These are phyloP conservation scores for Apodemia mormo DNA, from an alignment of 2,888 invertebrate genomes.

Conservation along the genomic window DNA sequence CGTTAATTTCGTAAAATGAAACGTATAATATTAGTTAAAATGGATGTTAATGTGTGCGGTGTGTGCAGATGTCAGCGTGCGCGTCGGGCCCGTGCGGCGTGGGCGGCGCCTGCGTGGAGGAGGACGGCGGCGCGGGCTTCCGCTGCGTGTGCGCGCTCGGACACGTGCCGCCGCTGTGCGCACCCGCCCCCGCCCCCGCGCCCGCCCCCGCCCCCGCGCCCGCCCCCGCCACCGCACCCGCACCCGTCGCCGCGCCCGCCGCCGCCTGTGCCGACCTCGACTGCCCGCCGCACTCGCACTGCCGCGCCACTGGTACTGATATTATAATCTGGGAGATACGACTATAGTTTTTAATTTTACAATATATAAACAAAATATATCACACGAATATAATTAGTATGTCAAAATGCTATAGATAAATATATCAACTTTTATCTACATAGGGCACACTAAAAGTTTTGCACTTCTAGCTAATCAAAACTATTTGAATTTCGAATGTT, in stretches of 20 bases:
- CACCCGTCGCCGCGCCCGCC: conserved; percentile 60
- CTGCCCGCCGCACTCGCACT: conserved; percentile 81
- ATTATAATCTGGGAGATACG: no score
- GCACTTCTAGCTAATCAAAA: no score
- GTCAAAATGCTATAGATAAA: no score
- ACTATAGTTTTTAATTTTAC: no score
- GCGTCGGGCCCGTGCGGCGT: conserved; percentile 87
- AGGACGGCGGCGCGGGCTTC: conserved; percentile 63
- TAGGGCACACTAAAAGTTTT: no score
- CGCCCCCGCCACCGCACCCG: conserved; percentile 73
- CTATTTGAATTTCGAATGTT: no score
- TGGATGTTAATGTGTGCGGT: no score
- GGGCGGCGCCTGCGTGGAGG: conserved; percentile 87
- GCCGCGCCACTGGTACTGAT: conserved; percentile 25
- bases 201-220: conserved; percentile 56
- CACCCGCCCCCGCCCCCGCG: conserved; percentile 65
- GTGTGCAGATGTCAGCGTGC: conserved; percentile 82
- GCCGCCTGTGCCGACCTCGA: conserved; percentile 52
- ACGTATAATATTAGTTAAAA: no score
- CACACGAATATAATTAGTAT: no score
- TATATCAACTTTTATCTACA: no score
- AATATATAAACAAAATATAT: no score
- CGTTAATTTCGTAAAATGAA: no score
- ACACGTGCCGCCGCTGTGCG: conserved; percentile 69
- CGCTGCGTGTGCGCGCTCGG: conserved; percentile 88